Conservation (phyloP, 2,888 invertebrate genomes). For the Vandiemenella viatica region DNA sequence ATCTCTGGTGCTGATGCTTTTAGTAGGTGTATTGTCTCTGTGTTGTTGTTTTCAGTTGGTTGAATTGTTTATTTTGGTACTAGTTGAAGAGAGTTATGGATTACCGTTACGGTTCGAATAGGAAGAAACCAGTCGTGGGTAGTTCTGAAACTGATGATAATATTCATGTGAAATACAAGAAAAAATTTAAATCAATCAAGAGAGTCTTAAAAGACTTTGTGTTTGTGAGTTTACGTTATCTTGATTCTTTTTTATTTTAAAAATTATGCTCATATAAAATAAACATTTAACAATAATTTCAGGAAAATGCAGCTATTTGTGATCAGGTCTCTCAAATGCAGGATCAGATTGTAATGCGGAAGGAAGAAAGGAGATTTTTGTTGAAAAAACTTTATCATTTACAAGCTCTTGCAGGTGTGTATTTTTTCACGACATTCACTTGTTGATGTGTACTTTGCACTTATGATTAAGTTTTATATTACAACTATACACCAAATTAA, state of each 20-base stretch:
- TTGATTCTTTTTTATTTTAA: not conserved
- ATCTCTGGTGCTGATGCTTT: too few relatives aligned
- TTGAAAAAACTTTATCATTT: slow-evolving; percentile 46
- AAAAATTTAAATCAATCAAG: not conserved
- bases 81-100: too few relatives aligned
- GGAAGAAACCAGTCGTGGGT: too few relatives aligned
- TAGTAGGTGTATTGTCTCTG: too few relatives aligned
- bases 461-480: not conserved
- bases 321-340: slow-evolving; percentile 78
- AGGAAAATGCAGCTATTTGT: slow-evolving; percentile 41
- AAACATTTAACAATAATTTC: not conserved
- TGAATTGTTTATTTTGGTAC: too few relatives aligned
- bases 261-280: not conserved
- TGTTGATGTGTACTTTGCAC: not conserved
- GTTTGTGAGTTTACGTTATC: not conserved
- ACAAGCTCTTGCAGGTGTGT: slow-evolving; percentile 20
- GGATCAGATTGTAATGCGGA: slow-evolving; percentile 60
- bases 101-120: too few relatives aligned
- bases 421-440: not conserved
- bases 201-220: not conserved
- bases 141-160: too few relatives aligned
- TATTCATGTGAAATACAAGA: too few relatives aligned
- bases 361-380: slow-evolving; percentile 70
- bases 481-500: not conserved
- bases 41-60: too few relatives aligned